Evolutionary conservation across 1,140 invertebrate genomes (phyloP), one percentile per base, ranked within the genome.

Genomic region (Aphaenogaster floridana): DNA sequence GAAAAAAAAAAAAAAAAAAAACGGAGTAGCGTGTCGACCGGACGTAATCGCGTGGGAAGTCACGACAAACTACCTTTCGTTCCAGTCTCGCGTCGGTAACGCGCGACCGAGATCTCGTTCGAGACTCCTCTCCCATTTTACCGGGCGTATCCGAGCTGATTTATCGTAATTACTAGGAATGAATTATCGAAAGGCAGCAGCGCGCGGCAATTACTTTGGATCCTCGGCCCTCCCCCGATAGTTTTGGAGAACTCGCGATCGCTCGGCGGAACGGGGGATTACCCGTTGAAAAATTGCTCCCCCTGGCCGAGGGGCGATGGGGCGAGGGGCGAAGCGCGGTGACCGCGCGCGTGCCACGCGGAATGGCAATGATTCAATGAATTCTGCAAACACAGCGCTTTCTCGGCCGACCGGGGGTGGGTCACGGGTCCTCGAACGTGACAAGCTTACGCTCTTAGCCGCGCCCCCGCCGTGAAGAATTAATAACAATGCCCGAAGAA

Each of bases 301-400:
- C 54, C 11, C 9, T 8, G 36, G 36, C 13, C 34, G 78, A 39
- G 2, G 63, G 21, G 21, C 21, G 21, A 21, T 21, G 28, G 28
- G 28, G 28, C 28, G 28, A 28, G 79, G 36, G 17, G 66, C 50
- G 34, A 45, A 28, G 61, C 39, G 17, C 50, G 79, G 52, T 68
- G 68, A 28, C 50, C 13, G 83, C 88, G 90, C 93, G 92, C 93
- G 93, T 93, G 93, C 92, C 93, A 88, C 89, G 84, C 81, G 88
- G 93, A 94, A 94, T 93, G 93, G 92, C 93, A 93, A 94, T 94
- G 92, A 94, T 94, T 94, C 93, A 93, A 94, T 94, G 91, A 94
- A 94, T 94, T 92, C 92, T 92, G 91, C 92, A 94, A 94, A 94
- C 93, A 94, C 93, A 89, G 93, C 93, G 92, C 91, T 92, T 90